A percentile compares a stretch with the other conserved stretches of the same genome.
Conservation (phyloP, 2,113 vertebrate genomes). For the Heloderma charlesbogerti region DNA sequence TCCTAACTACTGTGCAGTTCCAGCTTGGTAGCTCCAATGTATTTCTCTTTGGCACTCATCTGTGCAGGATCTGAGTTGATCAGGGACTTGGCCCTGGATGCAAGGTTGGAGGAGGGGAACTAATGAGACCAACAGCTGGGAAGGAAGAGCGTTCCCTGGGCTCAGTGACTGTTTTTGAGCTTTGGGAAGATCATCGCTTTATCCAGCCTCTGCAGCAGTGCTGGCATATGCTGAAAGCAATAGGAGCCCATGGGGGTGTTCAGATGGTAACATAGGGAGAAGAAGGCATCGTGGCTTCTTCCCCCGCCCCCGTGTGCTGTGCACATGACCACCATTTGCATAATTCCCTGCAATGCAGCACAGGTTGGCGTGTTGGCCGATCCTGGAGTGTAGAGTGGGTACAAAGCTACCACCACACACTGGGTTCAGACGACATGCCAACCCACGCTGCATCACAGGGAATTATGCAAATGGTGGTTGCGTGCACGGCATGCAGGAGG, state of each 20-base stretch:
- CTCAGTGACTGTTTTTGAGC: background rate
- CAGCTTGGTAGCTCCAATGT: background rate
- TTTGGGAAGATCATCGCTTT: conserved; percentile 25
- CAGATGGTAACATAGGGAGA: no score
- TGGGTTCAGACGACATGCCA: no score
- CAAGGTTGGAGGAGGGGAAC: background rate
- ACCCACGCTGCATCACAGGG: no score
- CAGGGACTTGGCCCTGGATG: background rate
- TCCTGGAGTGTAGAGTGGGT: no score
- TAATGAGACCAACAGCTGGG: background rate
- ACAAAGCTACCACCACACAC: no score
- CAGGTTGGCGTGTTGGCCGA: no score
- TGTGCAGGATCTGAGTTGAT: background rate
- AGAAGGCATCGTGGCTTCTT: no score
- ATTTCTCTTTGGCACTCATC: background rate
- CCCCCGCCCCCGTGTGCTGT: background rate
- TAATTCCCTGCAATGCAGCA: no score
- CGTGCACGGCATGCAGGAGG: no score
- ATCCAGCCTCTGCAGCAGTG: background rate
- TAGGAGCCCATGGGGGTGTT: background rate
- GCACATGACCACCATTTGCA: no score
- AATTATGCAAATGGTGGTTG: no score
- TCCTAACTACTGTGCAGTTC: background rate
- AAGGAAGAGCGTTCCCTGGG: background rate
- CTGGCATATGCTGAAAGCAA: background rate